phyloP scores from a whole-genome alignment of 2,888 invertebrate species.

The Andrena camellia region DNA sequence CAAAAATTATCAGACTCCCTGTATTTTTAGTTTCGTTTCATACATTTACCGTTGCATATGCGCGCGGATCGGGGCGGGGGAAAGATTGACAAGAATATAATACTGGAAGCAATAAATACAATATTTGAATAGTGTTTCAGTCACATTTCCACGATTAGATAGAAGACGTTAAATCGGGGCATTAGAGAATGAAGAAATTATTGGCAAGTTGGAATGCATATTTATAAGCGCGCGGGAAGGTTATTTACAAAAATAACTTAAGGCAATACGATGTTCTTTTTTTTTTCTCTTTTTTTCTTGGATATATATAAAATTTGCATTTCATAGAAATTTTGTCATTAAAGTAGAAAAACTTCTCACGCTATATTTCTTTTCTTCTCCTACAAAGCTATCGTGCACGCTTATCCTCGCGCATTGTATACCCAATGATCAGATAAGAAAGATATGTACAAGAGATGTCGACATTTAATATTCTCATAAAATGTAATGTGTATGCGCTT shows the following conservation, averaged over 20 bases:
- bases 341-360: slow-evolving; percentile 61
- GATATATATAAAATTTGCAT: slow-evolving; percentile 66
- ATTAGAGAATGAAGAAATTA: slow-evolving; percentile 41
- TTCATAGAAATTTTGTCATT: slow-evolving; percentile 66
- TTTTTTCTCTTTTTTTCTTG: slow-evolving; percentile 2
- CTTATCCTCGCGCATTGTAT: slow-evolving; percentile 38
- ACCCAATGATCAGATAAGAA: slow-evolving; percentile 52
- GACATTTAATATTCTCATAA: slow-evolving; percentile 62
- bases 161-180: slow-evolving; percentile 6
- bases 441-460: slow-evolving; percentile 66
- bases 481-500: slow-evolving; percentile 66
- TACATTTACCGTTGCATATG: no score
- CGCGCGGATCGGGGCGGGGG: no score
- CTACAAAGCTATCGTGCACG: slow-evolving; percentile 54
- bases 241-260: slow-evolving; percentile 72
- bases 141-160: slow-evolving; percentile 6
- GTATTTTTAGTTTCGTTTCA: no score
- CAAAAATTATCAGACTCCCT: no score
- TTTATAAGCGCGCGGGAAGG: slow-evolving; percentile 54
- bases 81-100: slow-evolving; percentile 15
- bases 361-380: slow-evolving; percentile 40
- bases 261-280: slow-evolving; percentile 50
- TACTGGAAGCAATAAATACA: slow-evolving; percentile 14
- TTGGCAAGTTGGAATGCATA: slow-evolving; percentile 62
- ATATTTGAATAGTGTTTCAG: not conserved